These are phyloP conservation scores for Botrylloides violaceus DNA, from an alignment of 23 tunicate species.

Conservation along the genomic window DNA sequence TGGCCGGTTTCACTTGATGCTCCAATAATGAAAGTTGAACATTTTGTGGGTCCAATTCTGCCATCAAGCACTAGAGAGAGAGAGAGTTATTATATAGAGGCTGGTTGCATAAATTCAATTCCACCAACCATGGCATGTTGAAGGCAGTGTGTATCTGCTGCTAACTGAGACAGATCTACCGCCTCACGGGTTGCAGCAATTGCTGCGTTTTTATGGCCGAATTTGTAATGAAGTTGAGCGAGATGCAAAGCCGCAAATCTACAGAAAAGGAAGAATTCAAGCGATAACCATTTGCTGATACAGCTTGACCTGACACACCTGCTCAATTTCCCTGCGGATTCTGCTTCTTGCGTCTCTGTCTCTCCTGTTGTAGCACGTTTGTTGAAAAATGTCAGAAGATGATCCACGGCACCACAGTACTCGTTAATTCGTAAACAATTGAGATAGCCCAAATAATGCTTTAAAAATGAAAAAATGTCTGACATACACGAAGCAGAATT, in stretches of 20 bases:
- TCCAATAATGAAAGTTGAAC: constrained; percentile 34
- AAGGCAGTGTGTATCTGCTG: constrained; percentile 53
- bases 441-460: constrained; percentile 87
- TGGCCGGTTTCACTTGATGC: constrained; percentile 66
- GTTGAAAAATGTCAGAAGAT: constrained; percentile 61
- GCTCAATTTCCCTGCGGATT: too few relatives aligned
- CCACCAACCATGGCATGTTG: constrained; percentile 84
- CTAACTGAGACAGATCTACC: constrained; percentile 47
- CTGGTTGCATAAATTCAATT: too few relatives aligned
- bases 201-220: constrained; percentile 84
- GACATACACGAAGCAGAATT: too few relatives aligned
- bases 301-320: too few relatives aligned
- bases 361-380: constrained; percentile 24
- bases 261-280: too few relatives aligned
- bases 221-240: constrained; percentile 57
- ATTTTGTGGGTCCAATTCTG: constrained; percentile 61
- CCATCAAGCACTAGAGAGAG: constrained; percentile 50
- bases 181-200: constrained; percentile 66
- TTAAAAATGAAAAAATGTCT: constrained; percentile 6
- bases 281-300: too few relatives aligned
- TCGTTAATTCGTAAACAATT: constrained; percentile 63
- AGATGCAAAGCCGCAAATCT: constrained; percentile 80
- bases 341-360: background rate
- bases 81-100: too few relatives aligned
- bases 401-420: constrained; percentile 77